phyloP scores from a whole-genome alignment of 23 tunicate species.

The Styela clava region DNA sequence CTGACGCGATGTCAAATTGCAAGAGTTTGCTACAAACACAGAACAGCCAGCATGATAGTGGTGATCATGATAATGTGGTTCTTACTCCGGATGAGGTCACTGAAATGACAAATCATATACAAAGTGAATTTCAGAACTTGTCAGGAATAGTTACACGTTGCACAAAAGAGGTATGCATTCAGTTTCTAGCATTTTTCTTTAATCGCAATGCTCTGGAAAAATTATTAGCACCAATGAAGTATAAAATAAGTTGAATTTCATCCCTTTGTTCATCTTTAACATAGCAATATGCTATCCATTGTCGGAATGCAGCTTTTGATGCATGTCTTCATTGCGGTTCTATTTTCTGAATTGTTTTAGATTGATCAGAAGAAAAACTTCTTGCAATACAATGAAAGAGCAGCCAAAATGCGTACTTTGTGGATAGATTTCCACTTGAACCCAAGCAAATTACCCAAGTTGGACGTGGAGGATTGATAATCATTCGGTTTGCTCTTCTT shows the following conservation, averaged over 20 bases:
- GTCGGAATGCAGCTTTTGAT: too few relatives aligned
- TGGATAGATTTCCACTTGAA: slow-evolving; percentile 15
- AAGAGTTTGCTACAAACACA: neutral
- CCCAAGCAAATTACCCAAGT: neutral
- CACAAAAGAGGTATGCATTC: neutral
- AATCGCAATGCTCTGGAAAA: neutral
- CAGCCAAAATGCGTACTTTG: neutral
- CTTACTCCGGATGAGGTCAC: neutral
- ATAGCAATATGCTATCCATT: too few relatives aligned
- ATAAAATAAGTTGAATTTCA: too few relatives aligned
- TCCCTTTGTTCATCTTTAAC: too few relatives aligned
- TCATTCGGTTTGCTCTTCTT: too few relatives aligned
- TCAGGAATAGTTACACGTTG: neutral
- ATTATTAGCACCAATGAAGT: too few relatives aligned
- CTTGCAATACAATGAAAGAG: slow-evolving; percentile 4
- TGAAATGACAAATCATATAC: neutral
- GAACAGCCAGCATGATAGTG: neutral
- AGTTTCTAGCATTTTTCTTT: too few relatives aligned
- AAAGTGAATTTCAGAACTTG: neutral
- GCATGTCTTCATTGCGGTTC: too few relatives aligned
- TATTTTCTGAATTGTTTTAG: too few relatives aligned
- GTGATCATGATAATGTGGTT: neutral
- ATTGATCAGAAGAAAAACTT: slow-evolving; percentile 12
- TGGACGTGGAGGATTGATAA: neutral
- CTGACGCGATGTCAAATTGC: neutral